Percentiles rank a stretch among this genome's conserved stretches.
Evolutionary conservation across 2,797 vertebrate species (phyloP).

Genomic region (Prionace glauca): DNA sequence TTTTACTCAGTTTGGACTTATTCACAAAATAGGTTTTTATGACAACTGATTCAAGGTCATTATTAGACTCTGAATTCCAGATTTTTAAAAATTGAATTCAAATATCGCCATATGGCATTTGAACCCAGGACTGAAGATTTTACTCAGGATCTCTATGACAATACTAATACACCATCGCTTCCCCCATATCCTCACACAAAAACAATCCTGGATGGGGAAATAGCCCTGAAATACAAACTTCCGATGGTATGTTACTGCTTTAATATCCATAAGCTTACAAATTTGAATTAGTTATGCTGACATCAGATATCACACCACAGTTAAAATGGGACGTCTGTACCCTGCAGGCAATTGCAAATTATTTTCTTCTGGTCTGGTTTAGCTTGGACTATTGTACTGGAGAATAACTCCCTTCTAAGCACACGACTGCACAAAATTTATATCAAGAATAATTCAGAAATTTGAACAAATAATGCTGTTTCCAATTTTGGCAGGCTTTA

Average conservation of each 20-base stretch:
- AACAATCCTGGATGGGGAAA: neutral
- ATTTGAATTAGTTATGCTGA: neutral
- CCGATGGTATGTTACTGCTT: neutral
- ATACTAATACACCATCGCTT: no score
- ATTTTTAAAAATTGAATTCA: no score
- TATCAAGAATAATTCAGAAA: neutral
- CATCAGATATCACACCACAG: neutral
- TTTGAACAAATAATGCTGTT: neutral
- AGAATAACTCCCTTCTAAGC: neutral
- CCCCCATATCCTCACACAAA: neutral
- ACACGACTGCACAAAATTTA: neutral
- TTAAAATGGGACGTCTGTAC: neutral
- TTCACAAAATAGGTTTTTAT: no score
- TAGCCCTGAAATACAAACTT: no score
- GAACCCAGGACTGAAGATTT: no score
- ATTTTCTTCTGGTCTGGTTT: neutral
- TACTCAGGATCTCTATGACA: no score
- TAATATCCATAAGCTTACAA: neutral
- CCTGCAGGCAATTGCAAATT: neutral
- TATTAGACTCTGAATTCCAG: no score
- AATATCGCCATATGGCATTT: no score
- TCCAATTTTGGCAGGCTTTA: neutral
- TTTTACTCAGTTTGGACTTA: no score
- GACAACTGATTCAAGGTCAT: no score
- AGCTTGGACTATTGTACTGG: neutral